Percentiles rank a stretch among this genome's conserved stretches.
Conservation (phyloP, 2,113 vertebrate genomes). For the Rhinolophus ferrumequinum region DNA sequence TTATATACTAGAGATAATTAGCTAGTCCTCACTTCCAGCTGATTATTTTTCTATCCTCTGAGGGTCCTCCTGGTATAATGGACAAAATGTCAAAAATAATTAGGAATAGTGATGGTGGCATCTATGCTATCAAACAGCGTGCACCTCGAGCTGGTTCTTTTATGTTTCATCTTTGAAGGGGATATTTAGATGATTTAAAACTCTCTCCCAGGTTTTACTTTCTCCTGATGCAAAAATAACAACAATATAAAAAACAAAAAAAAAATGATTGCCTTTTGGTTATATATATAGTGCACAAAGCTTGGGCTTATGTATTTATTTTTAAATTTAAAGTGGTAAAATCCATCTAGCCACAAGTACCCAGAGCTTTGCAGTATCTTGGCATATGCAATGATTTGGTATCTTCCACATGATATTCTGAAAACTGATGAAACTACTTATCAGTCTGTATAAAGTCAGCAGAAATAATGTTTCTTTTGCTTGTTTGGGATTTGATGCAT, state of each 20-base stretch:
- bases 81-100: conserved; percentile 81
- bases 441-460: background rate
- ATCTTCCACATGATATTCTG: background rate
- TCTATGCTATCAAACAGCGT: background rate
- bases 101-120: conserved; percentile 66
- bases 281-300: background rate
- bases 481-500: background rate
- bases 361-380: rapidly evolving
- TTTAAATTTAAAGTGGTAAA: background rate
- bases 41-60: conserved; percentile 79
- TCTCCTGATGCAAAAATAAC: conserved; percentile 44
- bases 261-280: background rate
- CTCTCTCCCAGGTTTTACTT: background rate
- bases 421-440: background rate
- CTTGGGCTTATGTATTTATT: background rate
- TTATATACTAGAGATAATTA: conserved; percentile 76
- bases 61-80: conserved; percentile 71
- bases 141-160: background rate
- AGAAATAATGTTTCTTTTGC: background rate
- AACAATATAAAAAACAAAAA: conserved; percentile 44
- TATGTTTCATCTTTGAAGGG: conserved; percentile 46
- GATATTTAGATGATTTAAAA: conserved; percentile 28
- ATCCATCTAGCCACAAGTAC: background rate
- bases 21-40: conserved; percentile 58
- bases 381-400: background rate